Evolutionary conservation across 1,140 invertebrate genomes (phyloP), one percentile per base, ranked within the genome.

Genomic region (Anthonomus grandis): DNA sequence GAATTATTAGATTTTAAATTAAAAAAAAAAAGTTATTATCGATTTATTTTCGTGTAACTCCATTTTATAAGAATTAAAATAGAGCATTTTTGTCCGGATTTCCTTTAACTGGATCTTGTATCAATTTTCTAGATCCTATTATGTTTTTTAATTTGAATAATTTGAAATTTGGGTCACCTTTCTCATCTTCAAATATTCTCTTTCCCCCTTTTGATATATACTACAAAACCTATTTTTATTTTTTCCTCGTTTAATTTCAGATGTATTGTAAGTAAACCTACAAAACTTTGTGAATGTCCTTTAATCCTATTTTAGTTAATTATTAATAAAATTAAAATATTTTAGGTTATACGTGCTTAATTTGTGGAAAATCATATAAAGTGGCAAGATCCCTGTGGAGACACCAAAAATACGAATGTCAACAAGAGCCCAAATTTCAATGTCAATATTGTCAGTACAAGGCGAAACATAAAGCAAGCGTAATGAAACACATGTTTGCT

Each of bases 331-430:
- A 9, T 3, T 9, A 41, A 13, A 41, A 10, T 41, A 10, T 10
- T 13, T 1, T 2, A 41, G 38, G 21, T 3, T 37, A 39, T 19
- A 23, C 49, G 51, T 83, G 81, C 68, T 76, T 74, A 49, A 78
- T 78, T 59, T 83, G 81, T 67, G 78, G 80, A 25, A 79, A 81
- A 68, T 74, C 83, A 86, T 61, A 79, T 79, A 57, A 84, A 81
- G 60, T 60, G 44, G 46, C 85, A 22, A 48, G 15, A 34, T 78
- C 76, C 15, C 69, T 81, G 50, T 78, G 78, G 66, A 71, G 79
- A 38, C 83, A 86, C 59, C 79, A 79, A 56, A 84, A 81, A 54
- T 84, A 81, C 67, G 84, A 86, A 66, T 87, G 85, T 24, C 76
- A 77, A 15, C 76, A 75, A 47, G 75, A 77, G 53, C 76, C 76